Evolutionary conservation across 2,797 vertebrate species (phyloP).

Genomic region (Phoeniculus purpureus): DNA sequence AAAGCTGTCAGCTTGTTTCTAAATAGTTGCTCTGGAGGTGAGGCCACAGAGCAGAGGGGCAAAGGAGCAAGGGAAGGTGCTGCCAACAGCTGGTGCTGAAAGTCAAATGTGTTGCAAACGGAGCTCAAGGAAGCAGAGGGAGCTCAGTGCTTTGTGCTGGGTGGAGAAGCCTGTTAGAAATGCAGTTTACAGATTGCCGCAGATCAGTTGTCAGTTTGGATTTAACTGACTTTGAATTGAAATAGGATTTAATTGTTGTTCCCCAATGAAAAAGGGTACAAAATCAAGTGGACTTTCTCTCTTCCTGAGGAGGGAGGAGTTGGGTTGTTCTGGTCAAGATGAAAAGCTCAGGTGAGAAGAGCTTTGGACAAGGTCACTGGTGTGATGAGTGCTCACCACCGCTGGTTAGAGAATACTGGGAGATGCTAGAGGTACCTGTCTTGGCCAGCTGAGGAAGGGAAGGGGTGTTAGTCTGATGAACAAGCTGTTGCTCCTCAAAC

Average conservation of each 20-base stretch:
- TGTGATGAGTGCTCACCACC: not conserved
- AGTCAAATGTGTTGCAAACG: not conserved
- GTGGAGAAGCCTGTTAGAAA: not conserved
- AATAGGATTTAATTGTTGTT: not conserved
- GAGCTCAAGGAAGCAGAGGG: not conserved
- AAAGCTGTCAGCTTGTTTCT: not conserved
- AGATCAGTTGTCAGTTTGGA: not conserved
- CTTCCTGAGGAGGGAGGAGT: not conserved
- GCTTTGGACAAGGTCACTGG: fast-evolving
- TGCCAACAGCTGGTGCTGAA: not conserved
- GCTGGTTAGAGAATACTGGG: not conserved
- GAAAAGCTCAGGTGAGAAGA: not conserved
- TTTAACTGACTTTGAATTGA: not conserved
- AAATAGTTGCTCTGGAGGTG: not conserved
- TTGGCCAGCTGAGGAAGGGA: not conserved
- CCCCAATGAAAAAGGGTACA: fast-evolving
- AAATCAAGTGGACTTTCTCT: not conserved
- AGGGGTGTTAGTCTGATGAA: not conserved
- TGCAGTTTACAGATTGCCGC: not conserved
- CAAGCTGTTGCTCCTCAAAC: not conserved
- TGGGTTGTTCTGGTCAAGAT: not conserved
- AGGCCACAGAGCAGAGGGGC: not conserved
- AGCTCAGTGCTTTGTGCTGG: not conserved
- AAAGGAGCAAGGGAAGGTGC: not conserved
- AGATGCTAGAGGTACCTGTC: not conserved